Conservation (phyloP, 2,888 invertebrate genomes). For the Apocheima hispidaria region DNA sequence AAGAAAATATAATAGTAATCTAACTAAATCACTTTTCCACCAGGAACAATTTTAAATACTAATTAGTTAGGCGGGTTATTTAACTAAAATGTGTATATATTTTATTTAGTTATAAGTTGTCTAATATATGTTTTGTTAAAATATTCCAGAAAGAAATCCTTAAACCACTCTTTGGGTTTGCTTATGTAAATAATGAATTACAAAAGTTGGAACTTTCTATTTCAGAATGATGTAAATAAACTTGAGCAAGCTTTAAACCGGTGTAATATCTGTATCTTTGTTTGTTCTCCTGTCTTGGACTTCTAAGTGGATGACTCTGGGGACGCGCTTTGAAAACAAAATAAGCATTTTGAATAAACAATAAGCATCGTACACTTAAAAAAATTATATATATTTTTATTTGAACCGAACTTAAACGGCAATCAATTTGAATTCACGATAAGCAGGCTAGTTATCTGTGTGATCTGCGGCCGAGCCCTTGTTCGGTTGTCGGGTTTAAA, state of each 20-base stretch:
- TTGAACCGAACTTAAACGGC: conserved; percentile 57
- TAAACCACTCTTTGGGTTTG: conserved; percentile 35
- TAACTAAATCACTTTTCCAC: no score
- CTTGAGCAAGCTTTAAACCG: conserved; percentile 43
- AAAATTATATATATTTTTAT: conserved; percentile 46
- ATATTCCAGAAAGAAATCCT: conserved; percentile 38
- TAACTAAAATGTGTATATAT: no score
- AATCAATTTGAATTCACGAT: conserved; percentile 72
- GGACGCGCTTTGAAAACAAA: conserved; percentile 37
- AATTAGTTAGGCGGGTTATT: conserved; percentile 16
- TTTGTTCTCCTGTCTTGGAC: conserved; percentile 43
- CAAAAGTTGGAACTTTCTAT: conserved; percentile 46
- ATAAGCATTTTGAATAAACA: conserved; percentile 36
- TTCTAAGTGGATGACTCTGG: conserved; percentile 38
- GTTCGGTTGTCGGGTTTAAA: conserved; percentile 39
- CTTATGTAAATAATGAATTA: conserved; percentile 44
- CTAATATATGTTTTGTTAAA: no score
- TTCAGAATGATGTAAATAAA: conserved; percentile 46
- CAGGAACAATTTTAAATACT: no score
- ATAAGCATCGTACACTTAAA: conserved; percentile 34
- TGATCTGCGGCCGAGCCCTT: conserved; percentile 59
- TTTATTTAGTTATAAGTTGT: no score
- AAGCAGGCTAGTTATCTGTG: conserved; percentile 64
- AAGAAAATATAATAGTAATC: conserved; percentile 26
- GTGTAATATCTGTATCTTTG: conserved; percentile 46